phyloP scores from a whole-genome alignment of 2,113 vertebrate genomes.

The Cyprinus carpio region DNA sequence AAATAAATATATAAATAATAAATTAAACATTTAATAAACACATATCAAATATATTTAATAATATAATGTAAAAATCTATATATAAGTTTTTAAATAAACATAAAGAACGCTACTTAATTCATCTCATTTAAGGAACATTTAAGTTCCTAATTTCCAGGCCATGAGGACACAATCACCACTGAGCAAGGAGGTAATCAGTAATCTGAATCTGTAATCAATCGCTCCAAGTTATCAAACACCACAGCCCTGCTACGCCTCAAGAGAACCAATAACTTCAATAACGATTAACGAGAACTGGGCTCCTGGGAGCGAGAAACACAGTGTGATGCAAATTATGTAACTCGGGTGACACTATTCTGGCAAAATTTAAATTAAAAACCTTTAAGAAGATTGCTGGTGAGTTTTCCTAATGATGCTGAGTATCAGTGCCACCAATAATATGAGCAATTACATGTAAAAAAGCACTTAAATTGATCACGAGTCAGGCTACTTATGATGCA shows the following conservation, averaged over 20 bases:
- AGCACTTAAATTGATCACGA: not conserved
- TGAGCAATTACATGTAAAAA: slow-evolving; percentile 6
- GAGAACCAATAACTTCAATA: slow-evolving; percentile 15
- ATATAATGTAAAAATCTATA: not conserved
- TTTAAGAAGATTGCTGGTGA: not conserved
- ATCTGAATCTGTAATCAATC: slow-evolving; percentile 38
- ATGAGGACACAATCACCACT: not conserved
- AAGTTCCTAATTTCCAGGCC: not conserved
- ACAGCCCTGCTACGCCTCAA: slow-evolving; percentile 23
- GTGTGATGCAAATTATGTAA: slow-evolving; percentile 23
- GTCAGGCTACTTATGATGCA: slow-evolving; percentile 2
- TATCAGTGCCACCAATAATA: not conserved
- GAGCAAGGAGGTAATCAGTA: slow-evolving; percentile 1
- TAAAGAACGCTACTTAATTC: not conserved
- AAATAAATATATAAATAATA: not conserved
- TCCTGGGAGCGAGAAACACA: slow-evolving; percentile 15
- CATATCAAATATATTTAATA: not conserved
- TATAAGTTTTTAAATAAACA: not conserved
- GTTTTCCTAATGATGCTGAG: slow-evolving; percentile 5
- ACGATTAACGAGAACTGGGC: slow-evolving; percentile 1
- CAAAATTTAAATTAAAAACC: slow-evolving; percentile 15
- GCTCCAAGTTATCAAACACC: slow-evolving; percentile 14
- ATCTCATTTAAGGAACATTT: not conserved
- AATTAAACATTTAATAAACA: not conserved
- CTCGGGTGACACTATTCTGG: not conserved